Evolutionary conservation across 2,888 invertebrate species (phyloP).

Genomic region (Xestia xanthographa): DNA sequence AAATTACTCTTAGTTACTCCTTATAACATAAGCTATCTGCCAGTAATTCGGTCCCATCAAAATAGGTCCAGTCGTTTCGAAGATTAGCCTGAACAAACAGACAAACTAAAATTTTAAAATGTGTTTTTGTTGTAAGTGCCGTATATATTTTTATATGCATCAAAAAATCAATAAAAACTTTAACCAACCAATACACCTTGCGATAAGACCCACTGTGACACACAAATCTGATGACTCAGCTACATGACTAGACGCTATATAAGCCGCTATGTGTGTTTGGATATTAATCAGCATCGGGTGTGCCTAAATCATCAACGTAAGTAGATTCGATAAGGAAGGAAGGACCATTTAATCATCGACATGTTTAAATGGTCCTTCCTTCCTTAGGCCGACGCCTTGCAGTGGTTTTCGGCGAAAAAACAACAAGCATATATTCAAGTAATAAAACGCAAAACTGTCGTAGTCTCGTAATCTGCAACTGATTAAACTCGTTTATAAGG

Average conservation of each 20-base stretch:
- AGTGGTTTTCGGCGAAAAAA: background rate
- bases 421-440: background rate
- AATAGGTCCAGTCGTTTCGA: too few species aligned
- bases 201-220: conserved; percentile 22
- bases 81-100: too few species aligned
- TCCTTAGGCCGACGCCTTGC: too few species aligned
- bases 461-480: background rate
- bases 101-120: too few species aligned
- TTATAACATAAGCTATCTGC: too few species aligned
- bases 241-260: conserved; percentile 15
- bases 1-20: too few species aligned
- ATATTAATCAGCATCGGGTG: background rate
- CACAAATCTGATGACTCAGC: conserved; percentile 30
- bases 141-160: too few species aligned
- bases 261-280: background rate
- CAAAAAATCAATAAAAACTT: conserved; percentile 16
- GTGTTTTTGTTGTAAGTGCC: too few species aligned
- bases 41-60: too few species aligned
- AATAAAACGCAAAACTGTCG: background rate
- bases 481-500: background rate
- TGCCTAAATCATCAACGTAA: conserved; percentile 4
- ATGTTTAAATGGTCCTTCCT: too few species aligned
- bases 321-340: conserved; percentile 13
- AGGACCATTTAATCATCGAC: background rate
- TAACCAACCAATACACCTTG: conserved; percentile 20